Evolutionary conservation across 2,113 vertebrate genomes (phyloP).

Genomic region (Hippocampus guttulatus): DNA sequence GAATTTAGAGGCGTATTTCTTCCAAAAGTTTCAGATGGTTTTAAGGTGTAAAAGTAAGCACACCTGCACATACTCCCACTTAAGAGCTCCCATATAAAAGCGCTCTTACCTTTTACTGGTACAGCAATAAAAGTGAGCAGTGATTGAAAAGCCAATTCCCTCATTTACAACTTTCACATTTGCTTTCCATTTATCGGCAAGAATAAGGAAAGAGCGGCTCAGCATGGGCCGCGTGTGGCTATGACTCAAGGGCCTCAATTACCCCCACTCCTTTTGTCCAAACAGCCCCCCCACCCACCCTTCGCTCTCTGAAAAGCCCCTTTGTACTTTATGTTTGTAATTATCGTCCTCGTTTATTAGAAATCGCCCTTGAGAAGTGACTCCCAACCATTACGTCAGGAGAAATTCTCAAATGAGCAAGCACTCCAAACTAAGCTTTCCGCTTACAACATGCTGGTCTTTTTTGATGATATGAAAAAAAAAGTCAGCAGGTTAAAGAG

Average conservation of each 20-base stretch:
- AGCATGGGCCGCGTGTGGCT: background rate
- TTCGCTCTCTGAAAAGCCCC: background rate
- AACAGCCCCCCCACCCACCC: background rate
- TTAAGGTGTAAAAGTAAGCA: background rate
- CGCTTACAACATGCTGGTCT: no score
- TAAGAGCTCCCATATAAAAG: background rate
- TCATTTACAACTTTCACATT: background rate
- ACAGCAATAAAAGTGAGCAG: background rate
- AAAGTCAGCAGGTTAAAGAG: no score
- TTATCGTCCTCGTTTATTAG: background rate
- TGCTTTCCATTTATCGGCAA: background rate
- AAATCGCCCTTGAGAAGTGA: background rate
- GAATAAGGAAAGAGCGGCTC: background rate
- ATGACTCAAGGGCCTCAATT: conserved; percentile 1
- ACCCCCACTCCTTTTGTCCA: background rate
- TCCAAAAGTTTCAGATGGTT: background rate
- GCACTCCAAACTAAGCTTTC: no score
- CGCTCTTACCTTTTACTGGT: background rate
- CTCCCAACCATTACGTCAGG: background rate
- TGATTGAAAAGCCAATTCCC: background rate
- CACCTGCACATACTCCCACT: background rate
- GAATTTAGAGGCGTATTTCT: no score
- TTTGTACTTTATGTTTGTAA: background rate
- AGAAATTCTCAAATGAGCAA: background rate
- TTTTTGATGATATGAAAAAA: no score